Conservation (phyloP, 64 coral and sea anemone genomes). For the Dendrophyllia cribrosa region DNA sequence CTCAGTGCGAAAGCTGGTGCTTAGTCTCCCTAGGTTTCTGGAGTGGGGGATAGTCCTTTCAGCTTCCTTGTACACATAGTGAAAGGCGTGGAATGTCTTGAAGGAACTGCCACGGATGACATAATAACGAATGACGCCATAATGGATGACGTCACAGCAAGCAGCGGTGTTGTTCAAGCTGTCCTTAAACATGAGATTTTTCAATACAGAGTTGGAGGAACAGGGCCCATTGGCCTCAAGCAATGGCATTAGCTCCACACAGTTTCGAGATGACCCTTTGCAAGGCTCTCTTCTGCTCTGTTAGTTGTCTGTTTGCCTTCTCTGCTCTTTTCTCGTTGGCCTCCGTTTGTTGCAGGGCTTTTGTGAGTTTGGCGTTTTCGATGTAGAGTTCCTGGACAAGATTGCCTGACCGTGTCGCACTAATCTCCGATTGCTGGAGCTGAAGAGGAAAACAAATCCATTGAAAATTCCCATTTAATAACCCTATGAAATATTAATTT, state of each 20-base stretch:
- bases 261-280: conserved; percentile 99
- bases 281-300: conserved; percentile 95
- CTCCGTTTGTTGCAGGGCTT: conserved; percentile 92
- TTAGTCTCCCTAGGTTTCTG: no score
- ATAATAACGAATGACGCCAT: background rate
- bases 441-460: conserved; percentile 12
- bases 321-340: conserved; percentile 95
- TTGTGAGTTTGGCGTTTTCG: conserved; percentile 93
- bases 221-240: conserved; percentile 20
- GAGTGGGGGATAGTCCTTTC: no score
- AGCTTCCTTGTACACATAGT: background rate
- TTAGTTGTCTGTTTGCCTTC: conserved; percentile 86
- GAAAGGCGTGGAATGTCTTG: background rate
- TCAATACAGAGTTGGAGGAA: background rate
- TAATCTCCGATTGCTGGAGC: conserved; percentile 85
- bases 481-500: background rate
- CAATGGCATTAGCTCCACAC: conserved; percentile 97
- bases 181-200: background rate
- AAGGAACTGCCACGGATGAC: background rate
- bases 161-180: no score
- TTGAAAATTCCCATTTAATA: background rate
- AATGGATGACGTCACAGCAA: no score
- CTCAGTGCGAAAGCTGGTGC: no score
- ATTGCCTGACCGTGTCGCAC: conserved; percentile 79
- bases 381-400: conserved; percentile 97